phyloP scores from a whole-genome alignment of 2,888 invertebrate species.

The Diloba caeruleocephala region DNA sequence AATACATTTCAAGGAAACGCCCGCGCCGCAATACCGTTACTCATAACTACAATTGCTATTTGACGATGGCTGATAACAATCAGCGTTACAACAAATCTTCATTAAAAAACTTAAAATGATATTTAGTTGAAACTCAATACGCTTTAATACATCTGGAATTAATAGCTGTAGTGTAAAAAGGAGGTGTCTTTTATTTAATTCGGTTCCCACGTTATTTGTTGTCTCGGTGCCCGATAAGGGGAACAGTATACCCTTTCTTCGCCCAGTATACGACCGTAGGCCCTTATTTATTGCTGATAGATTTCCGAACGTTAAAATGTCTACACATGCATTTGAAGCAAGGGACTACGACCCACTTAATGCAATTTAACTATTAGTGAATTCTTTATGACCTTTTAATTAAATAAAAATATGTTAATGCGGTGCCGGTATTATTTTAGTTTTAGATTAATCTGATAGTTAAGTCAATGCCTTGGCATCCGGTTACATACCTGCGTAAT shows the following conservation, averaged over 20 bases:
- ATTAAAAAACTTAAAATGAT: constrained; percentile 46
- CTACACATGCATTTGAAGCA: constrained; percentile 76
- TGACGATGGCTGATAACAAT: constrained; percentile 21
- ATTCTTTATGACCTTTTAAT: constrained; percentile 35
- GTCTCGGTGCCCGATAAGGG: constrained; percentile 84
- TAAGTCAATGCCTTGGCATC: neutral
- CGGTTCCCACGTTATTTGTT: constrained; percentile 87
- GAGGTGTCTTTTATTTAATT: constrained; percentile 82
- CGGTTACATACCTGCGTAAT: neutral
- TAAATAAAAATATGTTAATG: constrained; percentile 35
- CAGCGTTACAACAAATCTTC: constrained; percentile 24
- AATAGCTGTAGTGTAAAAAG: constrained; percentile 76
- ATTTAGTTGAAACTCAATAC: constrained; percentile 66
- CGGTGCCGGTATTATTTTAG: constrained; percentile 13
- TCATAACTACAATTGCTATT: constrained; percentile 47
- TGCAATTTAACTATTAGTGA: constrained; percentile 56
- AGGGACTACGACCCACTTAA: constrained; percentile 66
- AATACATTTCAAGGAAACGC: constrained; percentile 47
- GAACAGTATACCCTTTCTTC: constrained; percentile 86
- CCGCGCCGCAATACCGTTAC: constrained; percentile 39
- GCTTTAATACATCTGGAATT: constrained; percentile 72
- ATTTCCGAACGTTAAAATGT: constrained; percentile 79
- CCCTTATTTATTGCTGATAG: constrained; percentile 87
- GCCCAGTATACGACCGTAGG: constrained; percentile 80
- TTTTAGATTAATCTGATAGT: constrained; percentile 5